Base-by-base conservation (phyloP, 2,888 invertebrate species). In the Tetrapedia diversipes region DNA sequence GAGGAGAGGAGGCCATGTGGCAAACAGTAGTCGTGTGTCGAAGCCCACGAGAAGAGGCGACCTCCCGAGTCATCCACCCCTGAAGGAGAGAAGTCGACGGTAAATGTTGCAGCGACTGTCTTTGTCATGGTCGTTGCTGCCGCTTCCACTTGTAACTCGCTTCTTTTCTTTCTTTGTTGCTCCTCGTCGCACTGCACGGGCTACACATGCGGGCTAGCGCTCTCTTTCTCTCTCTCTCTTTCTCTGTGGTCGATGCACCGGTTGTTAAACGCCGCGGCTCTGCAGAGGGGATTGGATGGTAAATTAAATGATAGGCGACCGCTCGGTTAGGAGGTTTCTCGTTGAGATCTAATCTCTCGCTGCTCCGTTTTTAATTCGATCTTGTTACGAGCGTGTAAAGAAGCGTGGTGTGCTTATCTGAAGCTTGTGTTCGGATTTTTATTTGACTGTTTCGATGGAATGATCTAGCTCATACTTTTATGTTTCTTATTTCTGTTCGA, bases 1-100 rank as follows among this genome's bases (percentile, higher is more conserved):
- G 64, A 61, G 63, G 72, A 69, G 70, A 66, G 71, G 78, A 81
- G 81, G 81, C 85, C 87, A 87, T 86, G 88, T 87, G 87, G 87
- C 78, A 80, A 81, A 82, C 78, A 83, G 84, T 84, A 85, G 86
- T 80, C 75, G 76, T 59, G 59, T 64, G 77, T 76, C 82, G 81
- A 78, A 78, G 72, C 74, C 73, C 77, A 57, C 70, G 70, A 76
- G 71, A 70, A 74, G 81, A 65, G 73, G 60, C 80, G 83, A 85
- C 80, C 85, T 77, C 83, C 79, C 85, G 72, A 86, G 84, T 82
- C 86, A 85, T 85, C 86, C 81, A 87, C 85, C 85, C 88, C 79
- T 86, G 77, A 80, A 79, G 77, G 53, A 73, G 76, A 56, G 71
- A 77, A 78, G 74, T 61, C 81, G 79, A 82, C 80, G 74, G 83